A percentile compares a stretch with the other conserved stretches of the same genome.
Evolutionary conservation across 1,140 invertebrate species (phyloP).

Genomic region (Ptiloglossa arizonensis): DNA sequence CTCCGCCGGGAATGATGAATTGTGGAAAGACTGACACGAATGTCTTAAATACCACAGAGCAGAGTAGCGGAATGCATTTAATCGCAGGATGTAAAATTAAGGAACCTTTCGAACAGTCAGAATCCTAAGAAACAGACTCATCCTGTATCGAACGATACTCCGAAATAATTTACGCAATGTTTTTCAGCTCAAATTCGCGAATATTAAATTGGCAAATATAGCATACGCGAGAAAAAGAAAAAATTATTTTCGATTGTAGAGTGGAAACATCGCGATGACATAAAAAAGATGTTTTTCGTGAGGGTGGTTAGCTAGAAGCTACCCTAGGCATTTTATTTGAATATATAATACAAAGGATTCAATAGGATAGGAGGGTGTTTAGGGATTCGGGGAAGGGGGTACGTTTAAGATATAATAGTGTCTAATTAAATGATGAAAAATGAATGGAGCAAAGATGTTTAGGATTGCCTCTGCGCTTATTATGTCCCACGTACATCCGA

Average conservation of each 20-base stretch:
- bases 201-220: slow-evolving; percentile 24
- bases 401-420: slow-evolving; percentile 60
- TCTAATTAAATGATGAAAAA: slow-evolving; percentile 68
- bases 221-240: slow-evolving; percentile 3
- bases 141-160: slow-evolving; percentile 32
- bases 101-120: slow-evolving; percentile 17
- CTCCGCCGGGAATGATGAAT: slow-evolving; percentile 59
- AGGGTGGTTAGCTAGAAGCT: slow-evolving; percentile 59
- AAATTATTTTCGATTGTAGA: slow-evolving; percentile 35
- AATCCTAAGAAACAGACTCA: slow-evolving; percentile 3
- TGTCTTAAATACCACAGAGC: slow-evolving; percentile 48
- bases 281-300: slow-evolving; percentile 55
- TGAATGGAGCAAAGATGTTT: slow-evolving; percentile 46
- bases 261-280: slow-evolving; percentile 55
- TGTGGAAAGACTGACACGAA: slow-evolving; percentile 44
- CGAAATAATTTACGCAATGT: slow-evolving; percentile 27
- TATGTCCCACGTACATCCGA: slow-evolving; percentile 54
- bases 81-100: slow-evolving; percentile 40
- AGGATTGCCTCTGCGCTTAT: slow-evolving; percentile 41
- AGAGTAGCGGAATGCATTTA: slow-evolving; percentile 64
- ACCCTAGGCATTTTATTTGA: slow-evolving; percentile 64
- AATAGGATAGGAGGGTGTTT: slow-evolving; percentile 51
- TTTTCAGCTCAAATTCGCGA: slow-evolving; percentile 32
- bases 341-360: slow-evolving; percentile 71
- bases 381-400: slow-evolving; percentile 46